Evolutionary conservation across 2,113 vertebrate species (phyloP).

Genomic region (Piprites chloris): DNA sequence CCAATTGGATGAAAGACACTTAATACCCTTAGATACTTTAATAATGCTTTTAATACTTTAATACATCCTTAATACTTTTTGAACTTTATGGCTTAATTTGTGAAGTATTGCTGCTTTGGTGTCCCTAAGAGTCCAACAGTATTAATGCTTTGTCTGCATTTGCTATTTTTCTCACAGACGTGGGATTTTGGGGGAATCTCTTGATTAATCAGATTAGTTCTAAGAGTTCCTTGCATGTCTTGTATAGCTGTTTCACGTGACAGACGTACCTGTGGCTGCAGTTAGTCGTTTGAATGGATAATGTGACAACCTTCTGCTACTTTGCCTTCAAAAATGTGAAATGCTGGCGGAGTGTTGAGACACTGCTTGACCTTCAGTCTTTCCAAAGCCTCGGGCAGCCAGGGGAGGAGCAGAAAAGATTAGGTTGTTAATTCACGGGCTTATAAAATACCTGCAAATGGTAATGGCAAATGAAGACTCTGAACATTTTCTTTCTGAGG

Average conservation of each 20-base stretch:
- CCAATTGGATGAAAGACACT: background rate
- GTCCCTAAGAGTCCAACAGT: fast-evolving
- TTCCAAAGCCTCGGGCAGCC: background rate
- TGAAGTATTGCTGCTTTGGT: background rate
- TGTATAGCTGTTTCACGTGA: background rate
- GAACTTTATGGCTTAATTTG: background rate
- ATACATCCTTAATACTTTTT: background rate
- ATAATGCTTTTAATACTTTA: background rate
- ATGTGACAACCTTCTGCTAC: slow-evolving; percentile 12
- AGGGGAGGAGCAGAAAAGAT: background rate
- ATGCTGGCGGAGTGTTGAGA: background rate
- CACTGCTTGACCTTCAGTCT: slow-evolving; percentile 28
- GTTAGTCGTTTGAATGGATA: background rate
- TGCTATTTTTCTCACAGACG: background rate
- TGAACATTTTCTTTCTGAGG: background rate
- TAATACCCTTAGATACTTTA: background rate
- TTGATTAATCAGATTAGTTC: background rate
- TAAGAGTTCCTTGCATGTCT: background rate
- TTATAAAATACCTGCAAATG: background rate
- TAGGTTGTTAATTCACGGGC: background rate
- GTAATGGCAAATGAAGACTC: background rate
- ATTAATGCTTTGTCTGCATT: background rate
- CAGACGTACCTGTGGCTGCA: background rate
- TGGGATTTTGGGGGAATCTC: background rate
- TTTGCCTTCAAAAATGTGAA: slow-evolving; percentile 18